These are phyloP conservation scores for Diaperis boleti DNA, from an alignment of 2,888 invertebrate genomes.

Conservation along the genomic window DNA sequence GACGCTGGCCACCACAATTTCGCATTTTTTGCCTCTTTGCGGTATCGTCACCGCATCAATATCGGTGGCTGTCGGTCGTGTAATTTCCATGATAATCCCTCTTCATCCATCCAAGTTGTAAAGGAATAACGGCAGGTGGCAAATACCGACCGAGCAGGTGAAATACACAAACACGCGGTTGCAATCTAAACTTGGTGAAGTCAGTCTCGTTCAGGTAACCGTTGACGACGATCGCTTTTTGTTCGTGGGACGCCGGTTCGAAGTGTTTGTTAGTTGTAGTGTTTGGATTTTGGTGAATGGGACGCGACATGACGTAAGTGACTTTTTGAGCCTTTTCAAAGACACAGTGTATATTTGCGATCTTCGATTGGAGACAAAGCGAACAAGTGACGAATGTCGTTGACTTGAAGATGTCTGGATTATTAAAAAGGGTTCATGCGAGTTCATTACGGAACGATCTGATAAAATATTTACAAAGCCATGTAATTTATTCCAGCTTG, in stretches of 20 bases:
- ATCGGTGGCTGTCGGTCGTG: not conserved
- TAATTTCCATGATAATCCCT: not conserved
- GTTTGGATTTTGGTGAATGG: constrained; percentile 12
- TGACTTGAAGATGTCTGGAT: constrained; percentile 13
- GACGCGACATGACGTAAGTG: constrained; percentile 18
- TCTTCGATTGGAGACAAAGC: constrained; percentile 7
- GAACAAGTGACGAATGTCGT: constrained; percentile 14
- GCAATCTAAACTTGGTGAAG: constrained; percentile 38
- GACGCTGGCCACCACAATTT: no score
- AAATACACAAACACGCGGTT: constrained; percentile 51
- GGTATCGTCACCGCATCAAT: not conserved
- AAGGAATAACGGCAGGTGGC: constrained; percentile 57
- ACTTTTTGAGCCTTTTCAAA: not conserved
- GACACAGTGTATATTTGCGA: not conserved
- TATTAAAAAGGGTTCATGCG: constrained; percentile 33
- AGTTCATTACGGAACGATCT: constrained; percentile 34
- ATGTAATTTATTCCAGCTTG: constrained; percentile 37
- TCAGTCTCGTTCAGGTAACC: constrained; percentile 50
- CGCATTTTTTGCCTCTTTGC: no score
- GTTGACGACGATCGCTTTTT: constrained; percentile 41
- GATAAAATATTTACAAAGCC: constrained; percentile 39
- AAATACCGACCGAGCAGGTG: constrained; percentile 55
- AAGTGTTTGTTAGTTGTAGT: constrained; percentile 2
- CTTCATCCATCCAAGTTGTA: constrained; percentile 2
- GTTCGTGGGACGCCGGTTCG: constrained; percentile 8